phyloP scores from a whole-genome alignment of 2,888 invertebrate genomes.

The Arge pagana region DNA sequence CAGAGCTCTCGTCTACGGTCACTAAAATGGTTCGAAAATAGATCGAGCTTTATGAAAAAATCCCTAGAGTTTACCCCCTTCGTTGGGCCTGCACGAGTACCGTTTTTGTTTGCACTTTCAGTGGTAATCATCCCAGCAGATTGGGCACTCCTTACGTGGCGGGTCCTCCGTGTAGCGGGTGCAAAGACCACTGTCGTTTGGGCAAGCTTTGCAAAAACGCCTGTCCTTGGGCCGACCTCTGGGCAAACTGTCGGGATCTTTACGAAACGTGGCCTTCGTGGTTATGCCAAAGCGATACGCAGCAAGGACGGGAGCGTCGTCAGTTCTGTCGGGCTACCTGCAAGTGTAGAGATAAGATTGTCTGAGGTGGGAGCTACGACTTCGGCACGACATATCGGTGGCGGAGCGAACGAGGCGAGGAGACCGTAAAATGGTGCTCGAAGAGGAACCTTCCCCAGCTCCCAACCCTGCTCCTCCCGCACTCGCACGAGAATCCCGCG shows the following conservation, averaged over 20 bases:
- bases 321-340: slow-evolving; percentile 76
- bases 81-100: too few species aligned
- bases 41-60: too few species aligned
- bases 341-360: slow-evolving; percentile 66
- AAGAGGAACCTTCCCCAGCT: too few species aligned
- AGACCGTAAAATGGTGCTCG: too few species aligned
- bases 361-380: too few species aligned
- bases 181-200: slow-evolving; percentile 67
- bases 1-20: too few species aligned
- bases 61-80: too few species aligned
- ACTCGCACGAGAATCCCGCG: too few species aligned
- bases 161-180: slow-evolving; percentile 69
- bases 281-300: slow-evolving; percentile 64
- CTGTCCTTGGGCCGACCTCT: slow-evolving; percentile 71
- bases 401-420: too few species aligned
- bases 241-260: slow-evolving; percentile 74
- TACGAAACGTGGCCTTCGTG: slow-evolving; percentile 64
- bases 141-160: slow-evolving; percentile 71
- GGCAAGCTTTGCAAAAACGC: slow-evolving; percentile 75
- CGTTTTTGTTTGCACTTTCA: slow-evolving; percentile 54
- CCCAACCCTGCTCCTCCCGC: too few species aligned
- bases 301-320: slow-evolving; percentile 62
- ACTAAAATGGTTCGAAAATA: too few species aligned
- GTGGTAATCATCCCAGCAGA: slow-evolving; percentile 70
- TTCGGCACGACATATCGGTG: too few species aligned